Percentiles rank a stretch among this genome's conserved stretches.
Evolutionary conservation across 2,113 vertebrate species (phyloP).

Genomic region (Ciconia boyciana): DNA sequence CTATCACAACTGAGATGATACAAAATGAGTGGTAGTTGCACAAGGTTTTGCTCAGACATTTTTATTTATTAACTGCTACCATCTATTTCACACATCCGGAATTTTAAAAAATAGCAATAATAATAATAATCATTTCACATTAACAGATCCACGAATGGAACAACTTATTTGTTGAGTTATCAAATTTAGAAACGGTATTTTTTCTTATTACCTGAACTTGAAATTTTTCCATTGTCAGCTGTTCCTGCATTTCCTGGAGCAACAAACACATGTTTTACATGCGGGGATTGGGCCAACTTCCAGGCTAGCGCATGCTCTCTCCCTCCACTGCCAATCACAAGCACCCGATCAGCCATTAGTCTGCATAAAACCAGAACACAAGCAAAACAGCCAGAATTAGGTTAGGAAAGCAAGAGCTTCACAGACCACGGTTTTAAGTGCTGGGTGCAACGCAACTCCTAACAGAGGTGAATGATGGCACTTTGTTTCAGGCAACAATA

Average conservation of each 20-base stretch:
- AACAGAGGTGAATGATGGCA: neutral
- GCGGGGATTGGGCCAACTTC: conserved; percentile 86
- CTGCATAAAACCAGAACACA: conserved; percentile 36
- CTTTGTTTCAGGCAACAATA: neutral
- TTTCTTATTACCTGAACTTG: conserved; percentile 79
- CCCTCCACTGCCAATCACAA: conserved; percentile 88
- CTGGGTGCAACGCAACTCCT: neutral
- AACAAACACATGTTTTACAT: conserved; percentile 81
- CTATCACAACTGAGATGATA: neutral
- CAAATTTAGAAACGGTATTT: neutral
- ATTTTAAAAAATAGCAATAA: neutral
- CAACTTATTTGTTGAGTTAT: neutral
- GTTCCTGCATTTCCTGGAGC: conserved; percentile 89
- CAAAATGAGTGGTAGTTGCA: neutral
- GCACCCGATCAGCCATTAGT: conserved; percentile 84
- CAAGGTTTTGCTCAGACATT: neutral
- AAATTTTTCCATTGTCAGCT: conserved; percentile 77
- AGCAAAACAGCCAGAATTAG: neutral
- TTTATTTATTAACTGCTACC: neutral
- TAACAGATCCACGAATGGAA: neutral
- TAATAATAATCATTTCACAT: neutral
- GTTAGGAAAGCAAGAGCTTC: neutral
- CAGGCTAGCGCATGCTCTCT: conserved; percentile 90
- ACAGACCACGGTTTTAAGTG: accelerated
- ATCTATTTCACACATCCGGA: neutral